phyloP scores from a whole-genome alignment of 2,113 vertebrate species.

The Pangasianodon gigas region DNA sequence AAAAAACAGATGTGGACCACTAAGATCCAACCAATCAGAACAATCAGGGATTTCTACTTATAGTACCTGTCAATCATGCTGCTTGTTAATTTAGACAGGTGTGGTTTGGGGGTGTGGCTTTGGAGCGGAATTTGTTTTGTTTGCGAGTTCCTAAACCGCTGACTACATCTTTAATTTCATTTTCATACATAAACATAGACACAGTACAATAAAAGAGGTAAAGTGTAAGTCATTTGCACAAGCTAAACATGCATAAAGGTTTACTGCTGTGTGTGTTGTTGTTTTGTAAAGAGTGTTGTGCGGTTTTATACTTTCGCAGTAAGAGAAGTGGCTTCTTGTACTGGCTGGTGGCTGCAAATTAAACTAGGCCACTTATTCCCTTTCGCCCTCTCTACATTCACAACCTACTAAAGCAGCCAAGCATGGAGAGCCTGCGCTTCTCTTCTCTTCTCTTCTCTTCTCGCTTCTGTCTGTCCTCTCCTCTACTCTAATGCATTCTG shows the following conservation, averaged over 20 bases:
- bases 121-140: not conserved
- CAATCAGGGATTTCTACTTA: not conserved
- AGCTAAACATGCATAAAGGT: not conserved
- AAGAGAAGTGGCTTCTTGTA: constrained; percentile 10
- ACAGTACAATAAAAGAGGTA: not conserved
- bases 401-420: constrained; percentile 52
- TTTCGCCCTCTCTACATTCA: constrained; percentile 35
- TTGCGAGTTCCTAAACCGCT: not conserved
- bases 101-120: not conserved
- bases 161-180: not conserved
- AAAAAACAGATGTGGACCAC: not conserved
- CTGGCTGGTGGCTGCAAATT: constrained; percentile 23
- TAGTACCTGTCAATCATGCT: not conserved
- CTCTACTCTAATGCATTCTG: constrained; percentile 18
- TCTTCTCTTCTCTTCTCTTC: constrained; percentile 5
- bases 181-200: too few relatives aligned
- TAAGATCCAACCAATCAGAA: not conserved
- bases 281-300: not conserved
- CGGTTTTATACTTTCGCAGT: not conserved
- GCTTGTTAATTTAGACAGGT: not conserved
- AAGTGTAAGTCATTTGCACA: not conserved
- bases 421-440: constrained; percentile 30
- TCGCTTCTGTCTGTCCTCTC: constrained; percentile 1
- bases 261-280: not conserved
- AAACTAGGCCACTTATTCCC: constrained; percentile 53